These are phyloP conservation scores for Urechis unicinctus DNA, from an alignment of 2,888 invertebrate genomes.

Conservation along the genomic window DNA sequence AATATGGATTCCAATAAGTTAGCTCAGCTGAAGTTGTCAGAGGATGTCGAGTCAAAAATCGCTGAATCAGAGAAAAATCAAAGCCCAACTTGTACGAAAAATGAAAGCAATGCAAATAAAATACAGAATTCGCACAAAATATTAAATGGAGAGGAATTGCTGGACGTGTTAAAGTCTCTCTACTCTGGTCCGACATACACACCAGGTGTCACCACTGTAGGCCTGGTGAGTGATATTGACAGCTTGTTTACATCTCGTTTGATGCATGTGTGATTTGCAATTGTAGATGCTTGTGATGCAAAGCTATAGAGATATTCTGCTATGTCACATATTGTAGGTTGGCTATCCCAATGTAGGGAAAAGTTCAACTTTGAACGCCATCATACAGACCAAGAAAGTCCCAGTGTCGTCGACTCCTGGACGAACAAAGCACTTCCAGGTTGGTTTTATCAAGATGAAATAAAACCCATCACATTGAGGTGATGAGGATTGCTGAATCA, in stretches of 20 bases:
- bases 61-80: too few species aligned
- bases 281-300: too few species aligned
- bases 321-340: too few species aligned
- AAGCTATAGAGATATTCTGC: too few species aligned
- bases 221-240: constrained; percentile 55
- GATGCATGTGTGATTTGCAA: too few species aligned
- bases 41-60: too few species aligned
- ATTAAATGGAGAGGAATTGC: constrained; percentile 64
- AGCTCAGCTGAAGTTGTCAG: too few species aligned
- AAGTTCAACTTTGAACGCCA: constrained; percentile 93
- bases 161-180: constrained; percentile 65
- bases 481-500: too few species aligned
- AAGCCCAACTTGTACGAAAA: too few species aligned
- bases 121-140: constrained; percentile 34
- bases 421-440: constrained; percentile 91
- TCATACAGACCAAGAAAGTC: constrained; percentile 70
- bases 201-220: constrained; percentile 15
- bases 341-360: constrained; percentile 99
- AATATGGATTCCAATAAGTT: too few species aligned
- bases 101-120: too few species aligned
- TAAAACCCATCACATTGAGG: not conserved
- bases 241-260: too few species aligned
- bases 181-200: constrained; percentile 37
- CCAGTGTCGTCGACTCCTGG: constrained; percentile 97
- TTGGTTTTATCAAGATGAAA: constrained; percentile 20